Percentiles rank a stretch among this genome's conserved stretches.
These are phyloP conservation scores for Aphidius gifuensis DNA, from an alignment of 1,140 invertebrate species.

Conservation along the genomic window DNA sequence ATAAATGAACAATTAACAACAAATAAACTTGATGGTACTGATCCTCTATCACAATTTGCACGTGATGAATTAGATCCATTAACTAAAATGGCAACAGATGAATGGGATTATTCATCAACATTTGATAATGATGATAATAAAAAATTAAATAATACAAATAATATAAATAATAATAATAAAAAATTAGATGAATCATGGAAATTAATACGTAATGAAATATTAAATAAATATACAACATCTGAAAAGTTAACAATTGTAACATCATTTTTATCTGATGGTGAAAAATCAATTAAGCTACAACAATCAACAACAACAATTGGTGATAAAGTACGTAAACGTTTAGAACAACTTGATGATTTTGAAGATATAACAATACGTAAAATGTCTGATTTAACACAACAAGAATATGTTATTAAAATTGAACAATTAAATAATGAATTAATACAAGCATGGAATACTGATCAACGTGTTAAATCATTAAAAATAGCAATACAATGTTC, in stretches of 20 bases:
- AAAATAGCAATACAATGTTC: constrained; percentile 97
- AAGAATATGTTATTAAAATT: constrained; percentile 86
- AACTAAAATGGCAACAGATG: constrained; percentile 63
- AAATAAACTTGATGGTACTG: constrained; percentile 64
- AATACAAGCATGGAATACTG: constrained; percentile 84
- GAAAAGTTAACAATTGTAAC: constrained; percentile 87
- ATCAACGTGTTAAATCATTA: constrained; percentile 92
- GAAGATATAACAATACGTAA: constrained; percentile 85
- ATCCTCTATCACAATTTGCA: constrained; percentile 71
- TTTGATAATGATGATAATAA: constrained; percentile 32
- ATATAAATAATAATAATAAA: constrained; percentile 51
- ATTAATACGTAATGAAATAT: constrained; percentile 66
- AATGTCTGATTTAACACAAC: constrained; percentile 85
- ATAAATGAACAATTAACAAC: constrained; percentile 50
- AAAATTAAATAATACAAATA: constrained; percentile 49
- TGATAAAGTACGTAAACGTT: constrained; percentile 84
- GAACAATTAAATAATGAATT: constrained; percentile 88
- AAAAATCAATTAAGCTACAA: constrained; percentile 78
- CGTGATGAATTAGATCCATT: constrained; percentile 66
- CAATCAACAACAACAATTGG: constrained; percentile 60
- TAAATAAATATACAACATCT: constrained; percentile 86
- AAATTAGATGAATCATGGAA: constrained; percentile 74
- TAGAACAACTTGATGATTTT: constrained; percentile 93
- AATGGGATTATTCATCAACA: constrained; percentile 53
- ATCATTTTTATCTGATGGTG: constrained; percentile 77